Percentiles rank a stretch among this genome's conserved stretches.
Evolutionary conservation across 2,113 vertebrate species (phyloP).

Genomic region (Leuciscus idus): DNA sequence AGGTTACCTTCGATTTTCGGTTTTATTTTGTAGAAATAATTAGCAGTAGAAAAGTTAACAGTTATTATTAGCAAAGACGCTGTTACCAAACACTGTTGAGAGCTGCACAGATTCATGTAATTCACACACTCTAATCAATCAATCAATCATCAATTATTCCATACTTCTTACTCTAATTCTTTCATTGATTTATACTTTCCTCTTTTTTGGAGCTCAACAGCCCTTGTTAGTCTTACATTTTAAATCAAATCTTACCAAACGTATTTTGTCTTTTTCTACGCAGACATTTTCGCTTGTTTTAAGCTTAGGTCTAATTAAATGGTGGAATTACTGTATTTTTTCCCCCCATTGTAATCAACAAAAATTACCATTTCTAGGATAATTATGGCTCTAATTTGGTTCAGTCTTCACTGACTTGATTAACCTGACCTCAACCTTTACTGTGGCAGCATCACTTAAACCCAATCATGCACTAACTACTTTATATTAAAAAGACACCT

Average conservation of each 20-base stretch:
- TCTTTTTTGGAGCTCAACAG: background rate
- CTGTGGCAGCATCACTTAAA: constrained; percentile 8
- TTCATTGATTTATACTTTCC: background rate
- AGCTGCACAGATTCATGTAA: too few species aligned
- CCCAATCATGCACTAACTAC: background rate
- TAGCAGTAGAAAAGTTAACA: too few species aligned
- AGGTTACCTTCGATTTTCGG: too few species aligned
- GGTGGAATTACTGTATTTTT: background rate
- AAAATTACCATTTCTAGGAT: background rate
- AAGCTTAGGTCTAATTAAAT: background rate
- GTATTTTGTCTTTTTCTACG: background rate
- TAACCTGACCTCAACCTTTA: constrained; percentile 23
- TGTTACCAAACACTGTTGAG: too few species aligned
- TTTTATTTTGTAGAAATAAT: too few species aligned
- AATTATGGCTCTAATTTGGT: background rate
- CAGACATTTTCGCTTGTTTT: background rate
- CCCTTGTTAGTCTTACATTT: background rate
- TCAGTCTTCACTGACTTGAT: background rate
- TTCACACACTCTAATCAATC: too few species aligned
- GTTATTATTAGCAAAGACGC: too few species aligned
- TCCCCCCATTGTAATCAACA: background rate
- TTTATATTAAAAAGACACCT: background rate
- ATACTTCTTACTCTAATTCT: background rate
- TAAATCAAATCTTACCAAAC: background rate
- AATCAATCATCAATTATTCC: too few species aligned